phyloP scores from a whole-genome alignment of 2,797 vertebrate genomes.

The Halcyon badia region DNA sequence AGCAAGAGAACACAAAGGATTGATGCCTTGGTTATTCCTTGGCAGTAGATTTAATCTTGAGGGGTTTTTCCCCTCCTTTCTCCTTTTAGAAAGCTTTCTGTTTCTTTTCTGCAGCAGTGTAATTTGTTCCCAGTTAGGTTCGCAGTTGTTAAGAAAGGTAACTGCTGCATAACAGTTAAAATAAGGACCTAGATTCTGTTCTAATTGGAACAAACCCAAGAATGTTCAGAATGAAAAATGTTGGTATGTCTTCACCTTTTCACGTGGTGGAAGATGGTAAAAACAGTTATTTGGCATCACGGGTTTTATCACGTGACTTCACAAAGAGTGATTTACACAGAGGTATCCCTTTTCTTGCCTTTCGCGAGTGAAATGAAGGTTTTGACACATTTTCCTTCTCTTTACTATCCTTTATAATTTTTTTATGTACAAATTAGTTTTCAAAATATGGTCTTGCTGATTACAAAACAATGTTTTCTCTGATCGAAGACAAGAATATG shows the following conservation, averaged over 20 bases:
- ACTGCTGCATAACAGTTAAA: neutral
- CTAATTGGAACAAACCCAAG: neutral
- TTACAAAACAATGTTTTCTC: neutral
- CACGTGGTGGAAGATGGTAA: neutral
- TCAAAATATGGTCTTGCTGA: neutral
- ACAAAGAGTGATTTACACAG: neutral
- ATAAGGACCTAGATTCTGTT: neutral
- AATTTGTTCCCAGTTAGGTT: neutral
- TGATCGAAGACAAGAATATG: neutral
- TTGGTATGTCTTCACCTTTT: neutral
- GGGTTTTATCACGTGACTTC: neutral
- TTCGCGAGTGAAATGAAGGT: neutral
- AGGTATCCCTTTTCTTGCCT: neutral
- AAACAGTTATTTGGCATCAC: neutral
- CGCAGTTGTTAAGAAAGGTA: fast-evolving
- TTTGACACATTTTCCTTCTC: neutral
- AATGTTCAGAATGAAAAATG: neutral
- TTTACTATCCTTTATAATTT: neutral
- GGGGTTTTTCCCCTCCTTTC: fast-evolving
- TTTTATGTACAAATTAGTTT: neutral
- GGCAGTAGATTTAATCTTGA: conserved; percentile 37
- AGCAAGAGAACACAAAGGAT: conserved; percentile 33
- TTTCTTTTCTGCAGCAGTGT: neutral
- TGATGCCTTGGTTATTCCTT: conserved; percentile 48
- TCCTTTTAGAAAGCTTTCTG: neutral